phyloP scores from a whole-genome alignment of 2,113 vertebrate species.

The Microtus montanus region DNA sequence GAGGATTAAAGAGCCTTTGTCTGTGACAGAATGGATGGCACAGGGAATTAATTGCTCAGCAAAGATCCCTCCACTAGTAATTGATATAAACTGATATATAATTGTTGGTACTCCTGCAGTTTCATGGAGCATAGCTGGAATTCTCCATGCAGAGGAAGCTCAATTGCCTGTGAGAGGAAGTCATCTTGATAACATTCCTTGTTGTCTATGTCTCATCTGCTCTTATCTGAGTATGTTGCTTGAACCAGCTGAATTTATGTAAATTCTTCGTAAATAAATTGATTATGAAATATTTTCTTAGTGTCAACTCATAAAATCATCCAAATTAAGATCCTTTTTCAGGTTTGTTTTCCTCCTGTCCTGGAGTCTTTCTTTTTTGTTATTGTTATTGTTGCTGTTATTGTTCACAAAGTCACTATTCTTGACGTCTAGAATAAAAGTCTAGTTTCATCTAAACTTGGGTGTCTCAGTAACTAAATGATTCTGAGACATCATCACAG shows the following conservation, averaged over 20 bases:
- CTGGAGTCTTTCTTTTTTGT: background rate
- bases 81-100: background rate
- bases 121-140: background rate
- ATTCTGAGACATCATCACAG: background rate
- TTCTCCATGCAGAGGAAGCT: background rate
- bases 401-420: background rate
- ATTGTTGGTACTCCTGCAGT: background rate
- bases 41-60: background rate
- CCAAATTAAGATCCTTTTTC: background rate
- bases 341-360: background rate
- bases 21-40: background rate
- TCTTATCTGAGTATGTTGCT: background rate
- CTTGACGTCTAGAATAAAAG: background rate
- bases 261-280: conserved; percentile 9
- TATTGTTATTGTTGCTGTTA: background rate
- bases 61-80: background rate
- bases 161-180: background rate
- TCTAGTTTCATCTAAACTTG: background rate
- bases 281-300: background rate
- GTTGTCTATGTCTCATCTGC: background rate
- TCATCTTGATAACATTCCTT: background rate
- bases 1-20: background rate
- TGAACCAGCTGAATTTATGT: background rate
- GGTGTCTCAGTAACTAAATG: background rate
- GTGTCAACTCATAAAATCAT: background rate